Conservation (phyloP, 1,140 invertebrate species). For the Wasmannia auropunctata region DNA sequence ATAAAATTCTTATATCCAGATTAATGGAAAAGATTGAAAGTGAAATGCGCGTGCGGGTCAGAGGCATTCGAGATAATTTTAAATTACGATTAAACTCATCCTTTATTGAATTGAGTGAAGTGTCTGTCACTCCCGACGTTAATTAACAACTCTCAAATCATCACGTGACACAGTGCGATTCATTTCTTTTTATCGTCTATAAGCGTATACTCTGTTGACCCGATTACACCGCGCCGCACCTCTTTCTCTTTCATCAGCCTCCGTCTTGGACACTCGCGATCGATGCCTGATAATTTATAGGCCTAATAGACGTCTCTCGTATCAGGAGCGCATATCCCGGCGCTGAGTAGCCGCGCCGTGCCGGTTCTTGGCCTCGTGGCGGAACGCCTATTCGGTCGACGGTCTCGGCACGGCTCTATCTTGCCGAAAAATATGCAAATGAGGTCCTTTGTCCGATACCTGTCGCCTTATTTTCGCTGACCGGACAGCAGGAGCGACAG, state of each 20-base stretch:
- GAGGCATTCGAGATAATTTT: background rate
- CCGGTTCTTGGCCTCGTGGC: conserved; percentile 3
- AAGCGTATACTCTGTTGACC: background rate
- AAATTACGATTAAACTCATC: background rate
- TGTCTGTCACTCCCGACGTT: background rate
- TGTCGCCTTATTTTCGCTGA: conserved; percentile 84
- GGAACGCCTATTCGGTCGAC: conserved; percentile 1
- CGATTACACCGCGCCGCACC: background rate
- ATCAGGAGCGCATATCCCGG: conserved; percentile 78
- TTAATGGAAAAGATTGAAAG: background rate
- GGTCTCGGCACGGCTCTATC: background rate
- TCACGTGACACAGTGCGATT: background rate
- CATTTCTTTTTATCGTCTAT: background rate
- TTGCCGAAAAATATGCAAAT: conserved; percentile 83
- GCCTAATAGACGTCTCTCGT: conserved; percentile 82
- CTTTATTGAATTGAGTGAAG: background rate
- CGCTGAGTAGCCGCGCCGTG: background rate
- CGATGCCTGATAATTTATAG: conserved; percentile 82
- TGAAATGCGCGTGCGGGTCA: background rate
- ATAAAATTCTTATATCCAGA: background rate
- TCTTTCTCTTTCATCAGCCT: background rate
- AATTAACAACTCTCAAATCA: background rate
- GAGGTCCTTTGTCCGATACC: conserved; percentile 84
- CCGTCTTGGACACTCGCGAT: conserved; percentile 53
- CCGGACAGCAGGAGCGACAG: conserved; percentile 76